Conservation (phyloP, 2,888 invertebrate species). For the Lycaena phlaeas region DNA sequence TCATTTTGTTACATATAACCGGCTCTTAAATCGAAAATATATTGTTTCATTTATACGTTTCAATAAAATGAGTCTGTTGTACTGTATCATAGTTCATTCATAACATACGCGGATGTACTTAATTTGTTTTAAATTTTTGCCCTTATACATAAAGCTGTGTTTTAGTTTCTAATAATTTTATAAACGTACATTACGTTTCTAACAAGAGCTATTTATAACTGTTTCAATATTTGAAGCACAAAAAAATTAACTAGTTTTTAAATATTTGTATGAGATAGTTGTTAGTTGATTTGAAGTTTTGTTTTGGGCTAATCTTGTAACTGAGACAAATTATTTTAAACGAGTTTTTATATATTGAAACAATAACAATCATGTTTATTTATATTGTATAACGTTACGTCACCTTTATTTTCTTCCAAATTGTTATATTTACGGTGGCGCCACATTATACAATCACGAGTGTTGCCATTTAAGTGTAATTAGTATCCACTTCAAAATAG, state of each 20-base stretch:
- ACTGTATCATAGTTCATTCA: no score
- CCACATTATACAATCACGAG: slow-evolving; percentile 26
- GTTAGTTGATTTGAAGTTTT: slow-evolving; percentile 30
- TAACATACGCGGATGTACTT: no score
- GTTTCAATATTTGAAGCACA: slow-evolving; percentile 24
- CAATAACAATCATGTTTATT: slow-evolving; percentile 5
- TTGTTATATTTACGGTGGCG: slow-evolving; percentile 18
- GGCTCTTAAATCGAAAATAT: no score
- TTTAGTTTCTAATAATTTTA: slow-evolving; percentile 7
- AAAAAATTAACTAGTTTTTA: slow-evolving; percentile 25
- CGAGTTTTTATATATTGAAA: slow-evolving; percentile 4
- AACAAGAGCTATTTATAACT: slow-evolving; percentile 6
- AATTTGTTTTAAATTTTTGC: background rate
- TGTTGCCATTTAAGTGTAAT: slow-evolving; percentile 22
- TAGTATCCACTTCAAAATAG: slow-evolving; percentile 15
- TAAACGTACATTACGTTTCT: slow-evolving; percentile 6
- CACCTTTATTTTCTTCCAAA: slow-evolving; percentile 10
- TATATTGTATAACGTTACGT: slow-evolving; percentile 7
- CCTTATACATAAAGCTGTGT: background rate
- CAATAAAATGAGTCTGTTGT: no score
- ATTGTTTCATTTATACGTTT: no score
- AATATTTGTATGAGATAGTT: slow-evolving; percentile 28
- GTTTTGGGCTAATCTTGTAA: slow-evolving; percentile 22
- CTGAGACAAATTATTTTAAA: slow-evolving; percentile 9
- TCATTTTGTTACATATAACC: no score